Percentiles rank a stretch among this genome's conserved stretches.
These are phyloP conservation scores for Helostoma temminkii DNA, from an alignment of 2,797 vertebrate genomes.

Conservation along the genomic window DNA sequence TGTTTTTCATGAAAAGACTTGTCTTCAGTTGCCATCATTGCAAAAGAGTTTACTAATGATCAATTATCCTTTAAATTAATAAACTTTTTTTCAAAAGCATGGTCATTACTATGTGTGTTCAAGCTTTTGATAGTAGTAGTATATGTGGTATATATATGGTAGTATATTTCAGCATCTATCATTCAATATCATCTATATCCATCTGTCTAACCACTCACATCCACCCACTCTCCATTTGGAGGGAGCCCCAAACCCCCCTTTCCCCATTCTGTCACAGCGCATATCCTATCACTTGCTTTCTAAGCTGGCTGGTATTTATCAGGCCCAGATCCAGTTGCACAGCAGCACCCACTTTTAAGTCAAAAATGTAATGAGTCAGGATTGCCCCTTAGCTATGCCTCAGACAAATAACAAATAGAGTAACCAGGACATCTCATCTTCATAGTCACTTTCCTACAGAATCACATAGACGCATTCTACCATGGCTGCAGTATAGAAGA, in stretches of 20 bases:
- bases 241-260: slow-evolving; percentile 57
- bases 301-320: slow-evolving; percentile 68
- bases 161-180: neutral
- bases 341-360: slow-evolving; percentile 61
- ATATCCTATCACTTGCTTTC: slow-evolving; percentile 54
- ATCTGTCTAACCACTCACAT: slow-evolving; percentile 9
- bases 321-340: slow-evolving; percentile 64
- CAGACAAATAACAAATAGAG: slow-evolving; percentile 53
- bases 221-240: slow-evolving; percentile 10
- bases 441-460: neutral
- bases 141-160: too few relatives aligned
- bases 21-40: too few relatives aligned
- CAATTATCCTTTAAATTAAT: too few relatives aligned
- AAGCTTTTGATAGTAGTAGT: too few relatives aligned
- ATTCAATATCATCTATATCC: neutral
- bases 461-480: neutral
- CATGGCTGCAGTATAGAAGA: too few relatives aligned
- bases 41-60: too few relatives aligned
- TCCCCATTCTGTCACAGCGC: slow-evolving; percentile 16
- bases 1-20: too few relatives aligned
- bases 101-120: too few relatives aligned
- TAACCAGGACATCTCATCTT: neutral
- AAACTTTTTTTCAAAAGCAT: too few relatives aligned
- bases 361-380: slow-evolving; percentile 66
- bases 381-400: slow-evolving; percentile 42